Evolutionary conservation across 2,797 vertebrate genomes (phyloP).

Genomic region (Kryptopterus vitreolus): DNA sequence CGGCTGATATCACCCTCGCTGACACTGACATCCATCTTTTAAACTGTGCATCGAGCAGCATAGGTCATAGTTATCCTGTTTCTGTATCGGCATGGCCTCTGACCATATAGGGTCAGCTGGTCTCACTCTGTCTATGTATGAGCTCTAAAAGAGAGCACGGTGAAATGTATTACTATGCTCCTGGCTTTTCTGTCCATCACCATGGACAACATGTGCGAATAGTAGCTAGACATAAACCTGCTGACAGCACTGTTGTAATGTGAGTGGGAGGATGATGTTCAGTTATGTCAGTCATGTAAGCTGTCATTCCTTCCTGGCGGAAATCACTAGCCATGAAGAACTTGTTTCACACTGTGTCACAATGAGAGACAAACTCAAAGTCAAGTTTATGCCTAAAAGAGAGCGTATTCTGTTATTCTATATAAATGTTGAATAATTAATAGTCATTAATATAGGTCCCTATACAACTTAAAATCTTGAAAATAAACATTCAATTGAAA

Average conservation of each 20-base stretch:
- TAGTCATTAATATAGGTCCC: neutral
- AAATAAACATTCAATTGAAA: neutral
- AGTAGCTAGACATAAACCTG: conserved; percentile 31
- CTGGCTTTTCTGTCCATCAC: conserved; percentile 43
- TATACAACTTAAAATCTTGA: neutral
- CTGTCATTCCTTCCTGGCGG: conserved; percentile 49
- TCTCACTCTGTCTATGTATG: neutral
- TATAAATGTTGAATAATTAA: neutral
- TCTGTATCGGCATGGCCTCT: conserved; percentile 16
- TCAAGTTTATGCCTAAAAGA: neutral
- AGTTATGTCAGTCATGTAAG: conserved; percentile 54
- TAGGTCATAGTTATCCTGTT: conserved; percentile 10
- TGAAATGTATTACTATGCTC: neutral
- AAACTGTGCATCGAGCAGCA: conserved; percentile 7
- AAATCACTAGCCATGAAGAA: conserved; percentile 53
- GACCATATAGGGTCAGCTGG: neutral
- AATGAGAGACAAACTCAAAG: conserved; percentile 44
- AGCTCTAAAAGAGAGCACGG: neutral
- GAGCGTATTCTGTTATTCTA: neutral
- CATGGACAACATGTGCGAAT: conserved; percentile 26
- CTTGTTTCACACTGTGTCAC: conserved; percentile 45
- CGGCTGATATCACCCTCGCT: neutral
- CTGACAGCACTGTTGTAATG: conserved; percentile 52
- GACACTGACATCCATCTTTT: conserved; percentile 19
- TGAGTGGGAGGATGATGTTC: conserved; percentile 52